These are phyloP conservation scores for Sphenopsis melanotis DNA, from an alignment of 2,797 vertebrate genomes.

Conservation along the genomic window DNA sequence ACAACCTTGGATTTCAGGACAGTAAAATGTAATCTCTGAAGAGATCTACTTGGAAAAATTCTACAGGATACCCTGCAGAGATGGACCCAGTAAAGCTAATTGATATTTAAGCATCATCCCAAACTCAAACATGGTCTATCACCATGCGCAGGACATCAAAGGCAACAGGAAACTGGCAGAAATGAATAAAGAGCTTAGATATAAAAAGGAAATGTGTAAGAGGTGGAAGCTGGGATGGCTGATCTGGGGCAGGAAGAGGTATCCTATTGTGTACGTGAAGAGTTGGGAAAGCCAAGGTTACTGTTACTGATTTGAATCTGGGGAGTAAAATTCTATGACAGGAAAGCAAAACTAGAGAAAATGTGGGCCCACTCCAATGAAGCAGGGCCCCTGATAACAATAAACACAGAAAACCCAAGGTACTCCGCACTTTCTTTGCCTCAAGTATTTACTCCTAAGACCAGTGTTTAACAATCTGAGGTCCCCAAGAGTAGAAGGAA, in stretches of 20 bases:
- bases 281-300: not conserved
- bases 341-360: not conserved
- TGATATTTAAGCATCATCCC: not conserved
- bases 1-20: not conserved
- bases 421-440: not conserved
- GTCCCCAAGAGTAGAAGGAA: not conserved
- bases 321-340: not conserved
- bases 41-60: not conserved
- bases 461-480: not conserved
- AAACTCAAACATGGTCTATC: not conserved
- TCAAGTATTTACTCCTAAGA: not conserved
- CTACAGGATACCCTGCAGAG: not conserved
- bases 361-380: not conserved
- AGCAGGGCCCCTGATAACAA: not conserved
- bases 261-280: accelerated
- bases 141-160: not conserved
- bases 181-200: not conserved
- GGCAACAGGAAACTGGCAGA: not conserved
- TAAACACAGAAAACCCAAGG: not conserved
- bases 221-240: not conserved
- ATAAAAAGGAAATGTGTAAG: not conserved
- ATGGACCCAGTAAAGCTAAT: not conserved
- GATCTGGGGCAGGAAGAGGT: accelerated
- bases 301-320: not conserved
- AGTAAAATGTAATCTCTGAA: not conserved